Evolutionary conservation across 2,888 invertebrate genomes (phyloP), one percentile per base, ranked within the genome.

Genomic region (Alitta virens): DNA sequence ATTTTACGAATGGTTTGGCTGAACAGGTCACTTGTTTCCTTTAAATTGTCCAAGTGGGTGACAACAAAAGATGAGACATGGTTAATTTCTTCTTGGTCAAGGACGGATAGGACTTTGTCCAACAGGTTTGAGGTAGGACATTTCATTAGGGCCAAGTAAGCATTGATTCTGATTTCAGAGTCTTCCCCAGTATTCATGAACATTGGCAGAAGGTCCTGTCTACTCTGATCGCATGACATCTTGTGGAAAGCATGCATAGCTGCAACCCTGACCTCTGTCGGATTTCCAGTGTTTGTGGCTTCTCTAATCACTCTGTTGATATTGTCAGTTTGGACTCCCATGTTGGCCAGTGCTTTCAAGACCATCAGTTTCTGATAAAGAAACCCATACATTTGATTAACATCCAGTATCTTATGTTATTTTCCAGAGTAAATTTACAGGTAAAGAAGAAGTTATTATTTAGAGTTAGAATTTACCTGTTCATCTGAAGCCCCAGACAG

Each of bases 61-160:
- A 94, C 95, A 1, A 96, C 91, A 81, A 93, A 96, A 2, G 94
- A 93, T n/a, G 92, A 93, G 40, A 95, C 94, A 87, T 96, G 95
- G 82, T 94, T 93, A 21, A 92, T 89, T 70, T 89, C 86, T 76
- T 94, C 94, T 12, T 51, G 21, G 21, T 54, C 23, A 7, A 67
- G 51, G 0, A 68, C 61, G 3, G 55, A 61, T 76, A 90, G 89
- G 52, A 96, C 88, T 59, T 87, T 86, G 60, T 88, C 85, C 0
- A 96, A 85, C 0, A 90, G 87, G 52, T 88, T 85, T 69, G 92
- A 88, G 71, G 89, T 88, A 0, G 94, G 94, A 77, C 95, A 96
- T 59, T 86, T 86, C 92, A 95, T 94, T 2, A 91, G 86, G 82
- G 92, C 91, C 46, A 94, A 81, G 78, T 94, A 95, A 0, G 93